These are phyloP conservation scores for Heliconius charithonia DNA, from an alignment of 2,888 invertebrate genomes.

Conservation along the genomic window DNA sequence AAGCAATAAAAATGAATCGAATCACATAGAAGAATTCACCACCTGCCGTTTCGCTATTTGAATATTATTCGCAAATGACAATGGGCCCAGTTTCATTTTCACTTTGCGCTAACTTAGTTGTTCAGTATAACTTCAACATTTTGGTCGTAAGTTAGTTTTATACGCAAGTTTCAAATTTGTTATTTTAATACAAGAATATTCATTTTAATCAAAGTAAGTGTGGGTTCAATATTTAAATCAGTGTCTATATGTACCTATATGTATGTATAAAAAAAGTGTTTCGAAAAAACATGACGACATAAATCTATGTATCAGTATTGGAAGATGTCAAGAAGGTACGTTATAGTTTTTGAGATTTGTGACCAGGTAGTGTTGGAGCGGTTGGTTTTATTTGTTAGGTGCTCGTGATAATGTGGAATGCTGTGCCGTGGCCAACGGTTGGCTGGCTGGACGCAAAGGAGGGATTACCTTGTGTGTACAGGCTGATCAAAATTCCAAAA, in stretches of 20 bases:
- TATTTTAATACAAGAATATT: conserved; percentile 5
- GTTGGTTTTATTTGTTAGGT: conserved; percentile 77
- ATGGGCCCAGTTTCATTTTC: conserved; percentile 66
- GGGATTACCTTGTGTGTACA: conserved; percentile 57
- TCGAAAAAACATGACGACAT: conserved; percentile 12
- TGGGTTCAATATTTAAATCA: background rate
- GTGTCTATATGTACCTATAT: background rate
- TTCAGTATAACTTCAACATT: conserved; percentile 62
- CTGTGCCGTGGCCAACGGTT: conserved; percentile 61
- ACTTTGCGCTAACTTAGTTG: conserved; percentile 52
- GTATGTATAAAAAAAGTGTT: conserved; percentile 1
- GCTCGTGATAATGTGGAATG: conserved; percentile 78
- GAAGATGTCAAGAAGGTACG: conserved; percentile 72
- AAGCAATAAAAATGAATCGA: conserved; percentile 50
- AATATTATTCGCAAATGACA: conserved; percentile 75
- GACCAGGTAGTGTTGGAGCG: conserved; percentile 72
- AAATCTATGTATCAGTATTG: conserved; percentile 54
- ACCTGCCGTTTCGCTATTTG: conserved; percentile 74
- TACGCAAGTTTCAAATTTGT: background rate
- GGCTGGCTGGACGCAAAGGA: conserved; percentile 59
- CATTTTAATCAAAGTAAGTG: background rate
- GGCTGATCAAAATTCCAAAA: conserved; percentile 54
- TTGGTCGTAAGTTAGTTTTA: conserved; percentile 53
- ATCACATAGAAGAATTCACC: conserved; percentile 63
- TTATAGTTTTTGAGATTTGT: conserved; percentile 59